Percentiles rank a stretch among this genome's conserved stretches.
Evolutionary conservation across 2,797 vertebrate genomes (phyloP).

Genomic region (Dromococcyx pavoninus): DNA sequence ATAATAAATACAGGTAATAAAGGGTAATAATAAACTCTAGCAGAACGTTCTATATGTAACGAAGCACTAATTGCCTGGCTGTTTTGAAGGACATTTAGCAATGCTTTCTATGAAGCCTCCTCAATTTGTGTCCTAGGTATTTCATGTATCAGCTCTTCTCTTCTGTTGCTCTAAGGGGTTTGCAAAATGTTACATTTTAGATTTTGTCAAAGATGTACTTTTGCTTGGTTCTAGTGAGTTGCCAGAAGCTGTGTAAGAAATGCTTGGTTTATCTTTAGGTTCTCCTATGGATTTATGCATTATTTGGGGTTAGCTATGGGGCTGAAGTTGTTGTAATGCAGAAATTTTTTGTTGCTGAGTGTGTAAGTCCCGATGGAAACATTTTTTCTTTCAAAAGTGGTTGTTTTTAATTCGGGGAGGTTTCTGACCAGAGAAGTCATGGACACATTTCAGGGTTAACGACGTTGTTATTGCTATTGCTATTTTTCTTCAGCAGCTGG

Average conservation of each 20-base stretch:
- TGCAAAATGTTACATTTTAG: not conserved
- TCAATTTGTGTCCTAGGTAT: not conserved
- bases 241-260: not conserved
- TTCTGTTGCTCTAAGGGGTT: not conserved
- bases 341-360: not conserved
- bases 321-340: not conserved
- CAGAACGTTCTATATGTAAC: not conserved
- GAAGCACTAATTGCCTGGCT: not conserved
- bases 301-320: not conserved
- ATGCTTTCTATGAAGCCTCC: not conserved
- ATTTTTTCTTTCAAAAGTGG: not conserved
- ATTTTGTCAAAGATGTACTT: not conserved
- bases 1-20: not conserved
- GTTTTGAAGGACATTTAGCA: not conserved
- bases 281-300: not conserved
- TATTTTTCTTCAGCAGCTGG: constrained; percentile 49
- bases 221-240: not conserved
- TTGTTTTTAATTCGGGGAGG: not conserved
- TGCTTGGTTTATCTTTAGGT: not conserved
- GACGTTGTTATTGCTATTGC: not conserved
- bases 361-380: not conserved
- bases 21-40: not conserved
- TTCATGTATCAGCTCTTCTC: not conserved
- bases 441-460: not conserved
- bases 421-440: not conserved